These are phyloP conservation scores for Uria aalge DNA, from an alignment of 2,113 vertebrate genomes.

Conservation along the genomic window DNA sequence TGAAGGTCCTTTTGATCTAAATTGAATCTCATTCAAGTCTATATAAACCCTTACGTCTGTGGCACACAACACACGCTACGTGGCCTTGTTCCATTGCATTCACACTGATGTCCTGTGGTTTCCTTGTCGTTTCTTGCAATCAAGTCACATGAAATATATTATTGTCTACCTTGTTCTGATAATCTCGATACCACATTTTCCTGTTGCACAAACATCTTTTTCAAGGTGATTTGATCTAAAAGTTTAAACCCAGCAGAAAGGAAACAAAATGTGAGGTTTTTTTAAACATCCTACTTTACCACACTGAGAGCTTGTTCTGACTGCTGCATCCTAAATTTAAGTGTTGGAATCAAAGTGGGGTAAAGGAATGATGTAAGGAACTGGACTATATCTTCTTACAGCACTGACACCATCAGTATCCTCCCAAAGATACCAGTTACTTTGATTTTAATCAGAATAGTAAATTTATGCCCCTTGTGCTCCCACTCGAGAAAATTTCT, in stretches of 20 bases:
- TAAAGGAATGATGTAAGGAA: neutral
- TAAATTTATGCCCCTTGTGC: neutral
- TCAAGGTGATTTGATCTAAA: constrained; percentile 66
- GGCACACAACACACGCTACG: neutral
- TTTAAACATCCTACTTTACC: constrained; percentile 28
- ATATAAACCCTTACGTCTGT: neutral
- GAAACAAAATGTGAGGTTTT: constrained; percentile 51
- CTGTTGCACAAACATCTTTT: constrained; percentile 77
- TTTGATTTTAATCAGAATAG: neutral
- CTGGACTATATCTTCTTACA: neutral
- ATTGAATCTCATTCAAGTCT: constrained; percentile 33
- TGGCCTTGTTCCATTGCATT: constrained; percentile 29
- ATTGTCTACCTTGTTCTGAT: constrained; percentile 72
- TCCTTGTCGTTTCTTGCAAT: constrained; percentile 42
- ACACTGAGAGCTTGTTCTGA: constrained; percentile 20
- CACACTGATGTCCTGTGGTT: neutral
- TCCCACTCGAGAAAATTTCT: neutral
- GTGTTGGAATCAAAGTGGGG: neutral
- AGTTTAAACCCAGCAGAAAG: constrained; percentile 50
- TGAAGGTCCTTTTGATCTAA: constrained; percentile 25
- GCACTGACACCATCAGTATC: neutral
- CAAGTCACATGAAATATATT: constrained; percentile 61
- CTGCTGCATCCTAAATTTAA: constrained; percentile 51
- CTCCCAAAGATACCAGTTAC: neutral
- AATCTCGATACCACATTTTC: constrained; percentile 77